A percentile compares a stretch with the other conserved stretches of the same genome.
These are phyloP conservation scores for Hemicentrotus pulcherrimus DNA, from an alignment of 35 echinoderm and acorn worm genomes.

Conservation along the genomic window DNA sequence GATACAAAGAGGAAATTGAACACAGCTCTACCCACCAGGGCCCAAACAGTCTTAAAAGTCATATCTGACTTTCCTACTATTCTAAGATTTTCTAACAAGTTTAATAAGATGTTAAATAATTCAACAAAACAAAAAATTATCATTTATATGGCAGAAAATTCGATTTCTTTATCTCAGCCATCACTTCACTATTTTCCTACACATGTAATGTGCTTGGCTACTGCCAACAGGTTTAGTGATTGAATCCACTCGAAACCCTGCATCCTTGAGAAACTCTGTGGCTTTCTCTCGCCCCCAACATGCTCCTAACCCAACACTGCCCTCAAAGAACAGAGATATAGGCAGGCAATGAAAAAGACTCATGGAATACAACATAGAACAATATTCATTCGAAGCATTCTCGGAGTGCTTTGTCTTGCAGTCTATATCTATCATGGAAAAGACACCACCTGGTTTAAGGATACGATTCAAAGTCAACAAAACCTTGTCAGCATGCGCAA, in stretches of 20 bases:
- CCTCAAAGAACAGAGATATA: slow-evolving; percentile 48
- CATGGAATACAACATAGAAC: slow-evolving; percentile 22
- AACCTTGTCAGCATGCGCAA: slow-evolving; percentile 47
- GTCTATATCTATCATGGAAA: slow-evolving; percentile 60
- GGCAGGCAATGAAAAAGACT: slow-evolving; percentile 68
- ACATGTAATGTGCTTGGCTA: slow-evolving; percentile 34
- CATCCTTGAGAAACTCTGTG: slow-evolving; percentile 3
- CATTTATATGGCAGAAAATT: too few species aligned
- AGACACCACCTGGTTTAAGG: slow-evolving; percentile 39
- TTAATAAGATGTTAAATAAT: too few species aligned
- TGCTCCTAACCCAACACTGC: slow-evolving; percentile 60
- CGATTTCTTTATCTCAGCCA: neutral
- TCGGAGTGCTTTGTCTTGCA: slow-evolving; percentile 33
- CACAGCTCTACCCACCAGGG: too few species aligned
- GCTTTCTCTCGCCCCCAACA: slow-evolving; percentile 62
- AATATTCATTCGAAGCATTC: neutral
- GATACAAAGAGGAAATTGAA: too few species aligned
- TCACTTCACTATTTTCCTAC: neutral
- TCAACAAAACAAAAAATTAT: too few species aligned
- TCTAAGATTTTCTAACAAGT: too few species aligned
- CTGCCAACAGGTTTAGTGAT: neutral
- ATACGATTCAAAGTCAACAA: slow-evolving; percentile 49
- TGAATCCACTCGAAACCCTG: slow-evolving; percentile 7
- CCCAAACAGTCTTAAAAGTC: too few species aligned
- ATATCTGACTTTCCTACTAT: too few species aligned